These are phyloP conservation scores for Nerophis ophidion DNA, from an alignment of 2,113 vertebrate genomes.

Conservation along the genomic window DNA sequence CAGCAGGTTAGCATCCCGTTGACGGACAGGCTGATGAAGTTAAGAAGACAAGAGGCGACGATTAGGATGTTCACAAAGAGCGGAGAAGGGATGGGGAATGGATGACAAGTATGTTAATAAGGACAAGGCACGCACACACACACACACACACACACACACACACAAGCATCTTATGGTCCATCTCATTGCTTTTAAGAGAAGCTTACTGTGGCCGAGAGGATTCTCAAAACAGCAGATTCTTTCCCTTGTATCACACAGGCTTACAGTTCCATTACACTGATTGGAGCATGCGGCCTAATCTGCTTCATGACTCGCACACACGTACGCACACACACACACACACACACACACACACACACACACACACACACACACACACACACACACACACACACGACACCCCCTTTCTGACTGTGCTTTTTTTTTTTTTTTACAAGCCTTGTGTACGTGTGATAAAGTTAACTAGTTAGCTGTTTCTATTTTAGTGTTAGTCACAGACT, in stretches of 20 bases:
- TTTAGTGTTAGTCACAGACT: too few relatives aligned
- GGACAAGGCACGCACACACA: conserved; percentile 13
- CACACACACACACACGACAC: conserved; percentile 4
- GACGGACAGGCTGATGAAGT: conserved; percentile 40
- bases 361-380: conserved; percentile 22
- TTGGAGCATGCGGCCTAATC: conserved; percentile 63
- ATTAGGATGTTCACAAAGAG: conserved; percentile 24
- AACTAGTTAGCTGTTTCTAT: not conserved
- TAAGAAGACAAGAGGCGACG: conserved; percentile 32
- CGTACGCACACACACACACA: not conserved
- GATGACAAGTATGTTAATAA: conserved; percentile 8
- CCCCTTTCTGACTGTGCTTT: conserved; percentile 23
- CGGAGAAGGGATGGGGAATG: not conserved
- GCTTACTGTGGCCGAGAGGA: conserved; percentile 58
- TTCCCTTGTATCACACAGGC: conserved; percentile 55
- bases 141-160: conserved; percentile 21
- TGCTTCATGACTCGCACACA: conserved; percentile 48
- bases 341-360: not conserved
- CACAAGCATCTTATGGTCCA: conserved; percentile 44
- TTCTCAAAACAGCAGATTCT: conserved; percentile 62
- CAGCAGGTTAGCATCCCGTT: conserved; percentile 63
- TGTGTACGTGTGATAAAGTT: not conserved
- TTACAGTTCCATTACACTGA: conserved; percentile 70
- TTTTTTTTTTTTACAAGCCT: conserved; percentile 2
- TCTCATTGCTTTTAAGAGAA: conserved; percentile 60